Conservation (phyloP, 2,888 invertebrate species). For the Isoperla grammatica region DNA sequence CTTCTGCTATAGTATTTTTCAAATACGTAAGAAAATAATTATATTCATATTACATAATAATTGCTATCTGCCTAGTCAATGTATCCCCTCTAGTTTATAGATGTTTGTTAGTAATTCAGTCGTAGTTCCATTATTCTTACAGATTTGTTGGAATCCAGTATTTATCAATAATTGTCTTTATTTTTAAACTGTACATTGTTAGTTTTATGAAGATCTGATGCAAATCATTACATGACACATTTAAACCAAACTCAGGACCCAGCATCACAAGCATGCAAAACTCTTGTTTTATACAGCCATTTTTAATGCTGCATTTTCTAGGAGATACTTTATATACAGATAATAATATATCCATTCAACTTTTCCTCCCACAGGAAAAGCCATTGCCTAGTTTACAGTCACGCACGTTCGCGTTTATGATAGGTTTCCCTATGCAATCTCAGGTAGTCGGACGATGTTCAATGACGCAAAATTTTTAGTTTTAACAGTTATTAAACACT, state of each 20-base stretch:
- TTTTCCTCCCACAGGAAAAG: slow-evolving; percentile 27
- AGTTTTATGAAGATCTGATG: slow-evolving; percentile 29
- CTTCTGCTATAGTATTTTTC: slow-evolving; percentile 25
- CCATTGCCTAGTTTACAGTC: slow-evolving; percentile 28
- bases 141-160: slow-evolving; percentile 27
- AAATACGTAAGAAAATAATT: slow-evolving; percentile 26
- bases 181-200: slow-evolving; percentile 25
- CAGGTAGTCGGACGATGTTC: slow-evolving; percentile 29
- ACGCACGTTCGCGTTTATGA: slow-evolving; percentile 25
- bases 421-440: slow-evolving; percentile 30
- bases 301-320: slow-evolving; percentile 31
- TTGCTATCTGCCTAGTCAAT: slow-evolving; percentile 29
- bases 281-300: slow-evolving; percentile 30
- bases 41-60: slow-evolving; percentile 27
- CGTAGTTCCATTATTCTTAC: slow-evolving; percentile 26
- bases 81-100: slow-evolving; percentile 26
- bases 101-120: slow-evolving; percentile 25
- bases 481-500: slow-evolving; percentile 24
- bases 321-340: slow-evolving; percentile 28
- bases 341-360: slow-evolving; percentile 21
- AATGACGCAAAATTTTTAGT: slow-evolving; percentile 26
- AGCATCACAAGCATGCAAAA: slow-evolving; percentile 29
- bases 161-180: slow-evolving; percentile 26
- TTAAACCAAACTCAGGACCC: slow-evolving; percentile 26
- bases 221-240: slow-evolving; percentile 27